Base-by-base conservation (phyloP, 2,113 vertebrate genomes). In the Heterotilapia buettikoferi region DNA sequence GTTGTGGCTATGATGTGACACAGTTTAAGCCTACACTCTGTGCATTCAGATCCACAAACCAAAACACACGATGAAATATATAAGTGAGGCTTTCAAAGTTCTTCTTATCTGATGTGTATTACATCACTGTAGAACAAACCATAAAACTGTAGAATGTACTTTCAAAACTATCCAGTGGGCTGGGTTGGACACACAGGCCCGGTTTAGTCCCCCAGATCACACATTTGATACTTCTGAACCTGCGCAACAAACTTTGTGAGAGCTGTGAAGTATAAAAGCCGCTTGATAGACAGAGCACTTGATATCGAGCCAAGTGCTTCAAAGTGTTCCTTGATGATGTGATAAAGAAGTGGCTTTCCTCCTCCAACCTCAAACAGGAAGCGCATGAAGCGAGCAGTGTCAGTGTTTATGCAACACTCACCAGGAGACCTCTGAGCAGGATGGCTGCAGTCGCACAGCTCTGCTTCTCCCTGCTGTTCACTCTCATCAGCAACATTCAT, bases 361-460 rank as follows among this genome's bases (percentile, higher is more conserved):
- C 57, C 57, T 61, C 57, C 52, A 53, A 53, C 52, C 52, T 0
- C 52, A 53, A 53, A 53, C 19, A 53, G 52, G 52, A 53, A 53
- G 52, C 3, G 0, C 19, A n/a, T 52, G 50, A 52, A 52, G 50
- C 0, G 19, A n/a, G 52, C 19, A 53, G 52, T 1, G 59, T 63
- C 59, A 9, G 16, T 19, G 59, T 11, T 63, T 63, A 2, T 4
- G 2, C 1, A 0, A 61, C 57, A 63, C 29, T 63, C 0, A 31
- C 3, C 26, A 63, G 59, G 59, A 63, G 59, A 33, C 0, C 59
- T 63, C 59, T 63, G 59, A 63, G 16, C 31, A 21, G 52, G 52
- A 53, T 21, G 52, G 52, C 52, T 53, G 52, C 9, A 53, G 52
- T 53, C 52, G 9, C 52, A 53, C 52, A 53, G 1, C 19, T 53